These are phyloP conservation scores for Mastomys natalensis DNA, from an alignment of 2,113 vertebrate genomes.

Conservation along the genomic window DNA sequence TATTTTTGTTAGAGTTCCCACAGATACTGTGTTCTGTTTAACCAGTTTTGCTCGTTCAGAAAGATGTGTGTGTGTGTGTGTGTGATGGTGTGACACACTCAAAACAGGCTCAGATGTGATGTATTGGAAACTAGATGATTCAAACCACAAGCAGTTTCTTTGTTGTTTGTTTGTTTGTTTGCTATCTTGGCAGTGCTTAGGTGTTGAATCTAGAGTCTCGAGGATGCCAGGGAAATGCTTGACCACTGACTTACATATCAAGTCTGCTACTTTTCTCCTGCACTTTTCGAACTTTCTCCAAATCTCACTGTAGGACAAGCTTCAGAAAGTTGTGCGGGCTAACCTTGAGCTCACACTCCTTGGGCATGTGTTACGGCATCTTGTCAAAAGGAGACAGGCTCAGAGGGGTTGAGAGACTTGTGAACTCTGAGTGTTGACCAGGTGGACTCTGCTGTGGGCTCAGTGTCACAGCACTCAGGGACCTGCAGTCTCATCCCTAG, in stretches of 20 bases:
- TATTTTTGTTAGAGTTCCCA: not conserved
- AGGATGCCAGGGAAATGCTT: not conserved
- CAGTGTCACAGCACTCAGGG: not conserved
- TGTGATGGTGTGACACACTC: not conserved
- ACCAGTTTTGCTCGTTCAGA: not conserved
- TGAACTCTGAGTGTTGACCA: not conserved
- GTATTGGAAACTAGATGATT: not conserved
- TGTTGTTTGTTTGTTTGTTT: not conserved
- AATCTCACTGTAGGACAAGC: not conserved
- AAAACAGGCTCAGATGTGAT: not conserved
- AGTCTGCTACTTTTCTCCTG: not conserved
- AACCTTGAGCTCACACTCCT: not conserved
- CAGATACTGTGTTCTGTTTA: not conserved
- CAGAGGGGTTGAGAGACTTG: not conserved
- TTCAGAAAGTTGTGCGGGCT: not conserved
- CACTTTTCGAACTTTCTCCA: not conserved
- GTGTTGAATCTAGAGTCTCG: not conserved
- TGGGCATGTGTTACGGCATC: not conserved
- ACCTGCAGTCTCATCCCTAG: not conserved
- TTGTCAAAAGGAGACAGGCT: not conserved
- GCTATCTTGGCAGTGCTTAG: not conserved
- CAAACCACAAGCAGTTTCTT: not conserved
- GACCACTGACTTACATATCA: not conserved
- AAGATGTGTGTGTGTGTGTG: not conserved
- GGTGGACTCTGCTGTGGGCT: not conserved